Percentiles rank a stretch among this genome's conserved stretches.
Evolutionary conservation across 92 coral and sea anemone species (phyloP).

Genomic region (Paramuricea clavata): DNA sequence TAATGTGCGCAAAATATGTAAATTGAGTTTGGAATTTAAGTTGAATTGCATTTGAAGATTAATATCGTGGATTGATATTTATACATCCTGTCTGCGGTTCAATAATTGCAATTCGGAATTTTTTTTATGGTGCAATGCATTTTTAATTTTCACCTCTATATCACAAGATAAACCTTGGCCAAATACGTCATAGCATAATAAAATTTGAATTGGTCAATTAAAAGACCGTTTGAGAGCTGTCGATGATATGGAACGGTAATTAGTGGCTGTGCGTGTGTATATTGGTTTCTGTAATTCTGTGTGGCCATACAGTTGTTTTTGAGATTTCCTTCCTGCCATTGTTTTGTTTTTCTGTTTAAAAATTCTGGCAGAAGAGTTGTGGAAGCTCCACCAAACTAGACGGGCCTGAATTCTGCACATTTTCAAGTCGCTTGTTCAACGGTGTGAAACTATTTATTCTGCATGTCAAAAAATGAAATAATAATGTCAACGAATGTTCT

Average conservation of each 20-base stretch:
- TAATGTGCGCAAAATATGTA: neutral
- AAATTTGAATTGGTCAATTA: conserved; percentile 5
- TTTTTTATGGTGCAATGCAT: neutral
- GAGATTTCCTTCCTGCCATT: neutral
- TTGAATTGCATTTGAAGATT: neutral
- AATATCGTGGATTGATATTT: neutral
- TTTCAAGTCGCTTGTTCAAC: no score
- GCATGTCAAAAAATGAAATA: no score
- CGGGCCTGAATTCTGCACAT: no score
- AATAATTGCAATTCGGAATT: neutral
- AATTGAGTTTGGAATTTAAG: neutral
- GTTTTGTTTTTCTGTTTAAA: neutral
- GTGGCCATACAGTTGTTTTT: neutral
- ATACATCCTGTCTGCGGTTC: conserved; percentile 5
- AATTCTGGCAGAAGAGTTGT: no score
- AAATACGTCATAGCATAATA: conserved; percentile 8
- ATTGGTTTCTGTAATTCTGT: neutral
- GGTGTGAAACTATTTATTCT: no score
- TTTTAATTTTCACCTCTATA: conserved; percentile 18
- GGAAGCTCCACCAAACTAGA: no score
- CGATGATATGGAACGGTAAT: neutral
- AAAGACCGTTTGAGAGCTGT: neutral
- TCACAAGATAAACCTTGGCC: conserved; percentile 17
- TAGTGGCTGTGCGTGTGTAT: neutral
- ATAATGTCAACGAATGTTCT: no score